Conservation (phyloP, 2,797 vertebrate genomes). For the Corythornis leucogaster region DNA sequence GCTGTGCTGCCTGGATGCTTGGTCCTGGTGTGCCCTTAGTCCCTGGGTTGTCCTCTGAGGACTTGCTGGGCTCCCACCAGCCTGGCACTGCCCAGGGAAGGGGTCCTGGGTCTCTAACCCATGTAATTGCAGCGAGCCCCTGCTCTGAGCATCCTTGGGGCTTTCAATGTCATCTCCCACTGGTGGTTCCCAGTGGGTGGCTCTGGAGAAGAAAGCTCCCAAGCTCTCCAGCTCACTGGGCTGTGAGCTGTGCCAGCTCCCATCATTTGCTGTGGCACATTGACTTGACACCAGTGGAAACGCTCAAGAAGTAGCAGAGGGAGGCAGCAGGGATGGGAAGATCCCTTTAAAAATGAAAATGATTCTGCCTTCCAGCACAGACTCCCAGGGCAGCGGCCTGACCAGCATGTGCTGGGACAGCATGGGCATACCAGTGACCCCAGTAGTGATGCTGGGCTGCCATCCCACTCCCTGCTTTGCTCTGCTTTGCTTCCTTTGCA, state of each 20-base stretch:
- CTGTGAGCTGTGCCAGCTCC: not conserved
- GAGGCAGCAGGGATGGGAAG: not conserved
- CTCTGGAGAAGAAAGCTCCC: not conserved
- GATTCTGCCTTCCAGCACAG: not conserved
- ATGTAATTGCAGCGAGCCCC: rapidly evolving
- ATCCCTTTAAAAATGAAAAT: not conserved
- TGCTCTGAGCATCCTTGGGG: not conserved
- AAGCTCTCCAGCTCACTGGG: not conserved
- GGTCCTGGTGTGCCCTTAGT: rapidly evolving
- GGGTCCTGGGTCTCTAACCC: not conserved
- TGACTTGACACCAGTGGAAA: not conserved
- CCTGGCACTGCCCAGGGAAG: not conserved
- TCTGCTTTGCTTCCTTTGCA: not conserved
- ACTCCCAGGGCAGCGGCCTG: not conserved
- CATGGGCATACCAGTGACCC: not conserved
- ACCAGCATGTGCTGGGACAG: rapidly evolving
- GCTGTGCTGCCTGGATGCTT: not conserved
- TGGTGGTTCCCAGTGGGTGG: rapidly evolving
- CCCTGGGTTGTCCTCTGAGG: not conserved
- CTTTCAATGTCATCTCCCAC: not conserved
- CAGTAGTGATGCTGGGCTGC: not conserved
- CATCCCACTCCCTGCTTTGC: rapidly evolving
- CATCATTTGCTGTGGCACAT: not conserved
- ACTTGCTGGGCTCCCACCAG: not conserved
- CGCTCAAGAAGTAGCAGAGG: rapidly evolving